Evolutionary conservation across 2,797 vertebrate species (phyloP), one percentile per base, ranked within the genome.

Genomic region (Xenopus petersii): DNA sequence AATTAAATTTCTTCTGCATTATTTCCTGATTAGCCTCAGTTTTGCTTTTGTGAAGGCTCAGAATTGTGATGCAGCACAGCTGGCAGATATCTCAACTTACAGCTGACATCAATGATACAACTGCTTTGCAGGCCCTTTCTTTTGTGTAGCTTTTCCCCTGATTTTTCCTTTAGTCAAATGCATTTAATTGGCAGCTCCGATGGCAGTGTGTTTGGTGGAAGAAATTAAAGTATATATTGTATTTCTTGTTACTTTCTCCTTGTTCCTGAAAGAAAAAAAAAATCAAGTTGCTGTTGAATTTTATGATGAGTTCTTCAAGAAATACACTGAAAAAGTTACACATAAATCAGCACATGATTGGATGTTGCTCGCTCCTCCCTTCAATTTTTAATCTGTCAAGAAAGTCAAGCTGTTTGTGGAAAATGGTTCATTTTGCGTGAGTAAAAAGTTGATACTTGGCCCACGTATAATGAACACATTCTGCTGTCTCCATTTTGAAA

Each of bases 1-100:
- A 56, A 56, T 8, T 8, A 56, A 56, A 56, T 56, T 16, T 7
- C 11, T 51, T 15, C 11, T 64, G 46, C 24, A 13, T 71, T 42
- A 11, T 13, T 81, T 87, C 74, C 77, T 81, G 17, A 81, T 82
- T 51, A 60, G 71, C 74, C 2, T 67, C 36, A 76, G 81, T 64
- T 73, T 69, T 16, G 2, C 47, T 82, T 84, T 78, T 65, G 74
- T 13, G 12, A 42, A 61, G 74, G 78, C 64, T 48, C 70, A 42
- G 78, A 81, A 64, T 36, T 75, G 51, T 54, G 72, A 58, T 69
- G 30, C 24, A 63, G 16, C 64, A 51, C 80, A 86, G 75, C 85
- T 87, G 80, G 64, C 82, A 74, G 54, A 7, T 55, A 60, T 75
- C 61, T 73, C 83, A 69, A 77, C 68, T 46, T n/a, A 0, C 76